Conservation (phyloP, 2,888 invertebrate species). For the Oscheius sp. region DNA sequence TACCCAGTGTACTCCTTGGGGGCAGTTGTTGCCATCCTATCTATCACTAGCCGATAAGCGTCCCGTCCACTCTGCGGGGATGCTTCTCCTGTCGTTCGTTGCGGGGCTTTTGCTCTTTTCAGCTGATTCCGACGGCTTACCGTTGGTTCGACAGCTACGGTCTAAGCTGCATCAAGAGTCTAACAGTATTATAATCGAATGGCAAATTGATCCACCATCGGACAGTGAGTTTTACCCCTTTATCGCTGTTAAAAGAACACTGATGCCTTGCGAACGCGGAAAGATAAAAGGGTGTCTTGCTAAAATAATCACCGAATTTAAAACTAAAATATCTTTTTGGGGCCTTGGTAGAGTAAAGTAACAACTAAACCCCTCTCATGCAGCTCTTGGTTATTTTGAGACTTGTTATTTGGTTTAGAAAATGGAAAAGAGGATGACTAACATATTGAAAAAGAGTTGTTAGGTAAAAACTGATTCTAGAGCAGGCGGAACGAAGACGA, state of each 20-base stretch:
- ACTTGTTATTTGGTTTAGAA: no score
- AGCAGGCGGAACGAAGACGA: no score
- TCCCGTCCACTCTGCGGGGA: conserved; percentile 26
- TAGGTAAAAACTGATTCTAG: no score
- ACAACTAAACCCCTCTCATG: not conserved
- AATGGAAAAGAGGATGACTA: no score
- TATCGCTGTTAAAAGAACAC: conserved; percentile 8
- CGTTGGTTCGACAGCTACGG: conserved; percentile 54
- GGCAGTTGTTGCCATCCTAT: conserved; percentile 31
- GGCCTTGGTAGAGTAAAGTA: not conserved
- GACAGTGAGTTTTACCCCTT: conserved; percentile 46
- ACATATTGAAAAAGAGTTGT: no score
- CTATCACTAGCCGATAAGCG: conserved; percentile 33
- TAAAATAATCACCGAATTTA: not conserved
- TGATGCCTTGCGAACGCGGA: not conserved
- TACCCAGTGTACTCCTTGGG: conserved; percentile 31
- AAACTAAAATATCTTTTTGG: not conserved
- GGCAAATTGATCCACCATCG: conserved; percentile 51
- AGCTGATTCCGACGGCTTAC: conserved; percentile 28
- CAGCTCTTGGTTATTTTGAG: no score
- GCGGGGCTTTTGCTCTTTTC: conserved; percentile 26
- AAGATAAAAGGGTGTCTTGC: not conserved
- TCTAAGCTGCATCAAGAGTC: conserved; percentile 59
- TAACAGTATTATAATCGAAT: conserved; percentile 65
- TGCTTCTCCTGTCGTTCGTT: conserved; percentile 32